Conservation (phyloP, 2,888 invertebrate genomes). For the Patella depressa region DNA sequence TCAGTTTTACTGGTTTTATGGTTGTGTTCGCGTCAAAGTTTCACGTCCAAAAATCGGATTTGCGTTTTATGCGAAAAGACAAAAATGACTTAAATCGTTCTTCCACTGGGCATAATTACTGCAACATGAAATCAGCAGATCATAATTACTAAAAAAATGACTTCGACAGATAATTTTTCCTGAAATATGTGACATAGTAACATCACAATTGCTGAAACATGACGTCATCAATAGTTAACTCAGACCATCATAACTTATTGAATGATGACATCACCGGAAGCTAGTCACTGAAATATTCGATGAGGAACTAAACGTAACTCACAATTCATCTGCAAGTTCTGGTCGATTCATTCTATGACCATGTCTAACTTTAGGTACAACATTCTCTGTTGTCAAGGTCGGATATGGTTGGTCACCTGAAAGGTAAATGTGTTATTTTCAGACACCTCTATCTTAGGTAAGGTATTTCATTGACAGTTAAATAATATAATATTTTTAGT, state of each 20-base stretch:
- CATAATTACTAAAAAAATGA: slow-evolving; percentile 14
- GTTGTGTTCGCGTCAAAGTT: no score
- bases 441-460: background rate
- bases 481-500: no score
- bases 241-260: background rate
- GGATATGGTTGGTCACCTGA: slow-evolving; percentile 32
- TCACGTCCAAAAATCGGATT: no score
- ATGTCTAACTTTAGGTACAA: slow-evolving; percentile 17
- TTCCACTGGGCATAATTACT: no score
- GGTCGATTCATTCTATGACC: slow-evolving; percentile 30
- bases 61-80: no score
- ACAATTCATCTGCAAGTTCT: slow-evolving; percentile 29
- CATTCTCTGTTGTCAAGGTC: slow-evolving; percentile 22
- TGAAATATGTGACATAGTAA: no score
- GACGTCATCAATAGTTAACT: background rate
- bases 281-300: background rate
- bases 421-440: background rate
- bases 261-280: no score
- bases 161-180: no score
- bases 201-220: background rate
- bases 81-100: no score
- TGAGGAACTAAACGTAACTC: slow-evolving; percentile 2
- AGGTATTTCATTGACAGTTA: no score
- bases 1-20: no score
- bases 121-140: background rate